Evolutionary conservation across 1,140 invertebrate genomes (phyloP), one percentile per base, ranked within the genome.

Genomic region (Octopus bimaculoides): DNA sequence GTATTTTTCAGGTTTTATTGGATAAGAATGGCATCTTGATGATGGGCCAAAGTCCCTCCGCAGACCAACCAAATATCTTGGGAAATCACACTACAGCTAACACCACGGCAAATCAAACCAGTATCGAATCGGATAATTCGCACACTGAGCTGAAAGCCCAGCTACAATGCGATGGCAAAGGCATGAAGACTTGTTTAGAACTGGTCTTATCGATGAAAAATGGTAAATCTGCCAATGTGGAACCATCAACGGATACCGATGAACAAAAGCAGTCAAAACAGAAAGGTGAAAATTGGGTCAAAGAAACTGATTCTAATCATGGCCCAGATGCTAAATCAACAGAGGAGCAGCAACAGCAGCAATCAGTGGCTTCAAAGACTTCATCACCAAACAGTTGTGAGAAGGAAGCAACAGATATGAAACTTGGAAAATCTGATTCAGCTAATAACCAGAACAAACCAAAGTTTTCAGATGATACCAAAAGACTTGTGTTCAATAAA

Each of bases 81-180:
- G 74, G 74, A 12, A 75, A 41, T 75, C 26, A 75, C 52, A 75
- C 74, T 41, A 75, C 74, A 17, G 20, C 73, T 10, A 41, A 14
- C 26, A 75, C n/a, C 74, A 53, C 26, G 26, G 74, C 52, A 71
- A 71, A 71, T 71, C 66, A 20, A 71, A 71, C 66, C 66, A 71
- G 66, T 41, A 52, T 53, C 41, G 52, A 20, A 52, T 17, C 26
- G 17, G 74, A 75, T 52, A 75, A 53, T 17, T 75, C 74, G 5
- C 74, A 75, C 74, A 75, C 74, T 75, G 74, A 75, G 52, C 74
- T 75, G 17, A 75, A 75, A 75, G 74, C 74, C 52, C 74, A 75
- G 52, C 74, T 75, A 75, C 74, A 75, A 75, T 75, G 74, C 52
- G 74, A 75, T 75, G 74, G 74, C 26, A 75, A 75, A 53, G 74